phyloP scores from a whole-genome alignment of 2,888 invertebrate species.

The Leptodirus hochenwartii region DNA sequence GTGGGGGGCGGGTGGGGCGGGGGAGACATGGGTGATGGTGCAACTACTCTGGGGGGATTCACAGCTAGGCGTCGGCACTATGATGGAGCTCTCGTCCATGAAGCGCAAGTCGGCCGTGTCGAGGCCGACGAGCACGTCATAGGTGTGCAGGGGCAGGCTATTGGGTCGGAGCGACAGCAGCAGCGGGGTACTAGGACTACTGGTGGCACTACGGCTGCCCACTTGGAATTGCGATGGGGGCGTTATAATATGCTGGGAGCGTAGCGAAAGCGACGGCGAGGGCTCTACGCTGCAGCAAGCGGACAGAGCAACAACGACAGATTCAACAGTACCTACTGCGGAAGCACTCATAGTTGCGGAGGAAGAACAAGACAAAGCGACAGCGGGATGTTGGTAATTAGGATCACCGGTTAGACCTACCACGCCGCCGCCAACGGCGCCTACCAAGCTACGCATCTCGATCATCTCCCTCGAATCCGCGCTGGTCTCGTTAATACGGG shows the following conservation, averaged over 20 bases:
- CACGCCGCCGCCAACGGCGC: no score
- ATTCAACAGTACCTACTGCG: no score
- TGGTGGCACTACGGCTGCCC: conserved; percentile 40
- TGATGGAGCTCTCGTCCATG: conserved; percentile 83
- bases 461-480: not conserved
- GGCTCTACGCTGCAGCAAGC: conserved; percentile 23
- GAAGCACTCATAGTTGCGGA: no score
- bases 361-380: conserved; percentile 28
- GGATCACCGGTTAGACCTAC: no score
- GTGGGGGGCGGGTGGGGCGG: conserved; percentile 24
- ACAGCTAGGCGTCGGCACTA: conserved; percentile 57
- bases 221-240: conserved; percentile 56
- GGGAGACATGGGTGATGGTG: conserved; percentile 40
- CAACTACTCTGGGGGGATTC: conserved; percentile 57
- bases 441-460: not conserved
- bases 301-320: no score
- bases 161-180: conserved; percentile 23
- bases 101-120: conserved; percentile 75
- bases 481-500: not conserved
- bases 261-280: conserved; percentile 27
- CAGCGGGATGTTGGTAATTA: conserved; percentile 15
- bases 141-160: conserved; percentile 36
- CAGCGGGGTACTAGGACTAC: conserved; percentile 31
- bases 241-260: conserved; percentile 49
- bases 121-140: conserved; percentile 58